Base-by-base conservation (phyloP, 1,140 invertebrate species). In the Lasioglossum baleicum region DNA sequence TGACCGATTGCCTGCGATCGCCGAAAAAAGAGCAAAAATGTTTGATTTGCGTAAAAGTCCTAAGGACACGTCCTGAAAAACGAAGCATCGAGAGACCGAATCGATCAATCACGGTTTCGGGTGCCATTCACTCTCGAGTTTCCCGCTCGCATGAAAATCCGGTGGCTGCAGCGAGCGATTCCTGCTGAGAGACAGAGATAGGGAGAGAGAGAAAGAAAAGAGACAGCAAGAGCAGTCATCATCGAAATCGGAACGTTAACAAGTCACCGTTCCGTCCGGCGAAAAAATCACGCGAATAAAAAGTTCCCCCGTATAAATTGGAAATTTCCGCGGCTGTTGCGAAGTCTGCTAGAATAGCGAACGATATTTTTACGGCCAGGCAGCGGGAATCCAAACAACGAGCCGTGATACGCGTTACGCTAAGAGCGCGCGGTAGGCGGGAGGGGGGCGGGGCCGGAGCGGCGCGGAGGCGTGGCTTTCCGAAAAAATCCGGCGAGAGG, bases 401-500 rank as follows among this genome's bases (percentile, higher is more conserved):
- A 42, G 63, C 17, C 20, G 56, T 65, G 35, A 40, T 40, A 65
- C 17, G 26, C 40, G 35, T 35, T 48, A 48, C 44, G 10, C 44
- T 48, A 48, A 48, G 44, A 48, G 44, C 44, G 2, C 35, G 35
- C 35, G 35, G 35, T 35, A 35, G 35, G 35, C 44, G 44, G 13
- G 13, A 10, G 8, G 10, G 51, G 13, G 51, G 51, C 15, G 15
- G 15, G 51, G 0, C 17, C 2, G 51, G 51, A 15, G 51, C 3
- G 51, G 51, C 13, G 17, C 51, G 51, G 51, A 15, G 63, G 42
- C 40, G 35, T 1, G 7, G 20, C 1, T 35, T 63, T 31, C 17
- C 7, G n/a, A 13, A 11, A 72, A 63, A 61, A 73, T 51, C 71
- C 44, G 58, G 13, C 58, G 44, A 48, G 44, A 48, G 44, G 44